Base-by-base conservation (phyloP, 2,797 vertebrate genomes). In the Miichthys miiuy region DNA sequence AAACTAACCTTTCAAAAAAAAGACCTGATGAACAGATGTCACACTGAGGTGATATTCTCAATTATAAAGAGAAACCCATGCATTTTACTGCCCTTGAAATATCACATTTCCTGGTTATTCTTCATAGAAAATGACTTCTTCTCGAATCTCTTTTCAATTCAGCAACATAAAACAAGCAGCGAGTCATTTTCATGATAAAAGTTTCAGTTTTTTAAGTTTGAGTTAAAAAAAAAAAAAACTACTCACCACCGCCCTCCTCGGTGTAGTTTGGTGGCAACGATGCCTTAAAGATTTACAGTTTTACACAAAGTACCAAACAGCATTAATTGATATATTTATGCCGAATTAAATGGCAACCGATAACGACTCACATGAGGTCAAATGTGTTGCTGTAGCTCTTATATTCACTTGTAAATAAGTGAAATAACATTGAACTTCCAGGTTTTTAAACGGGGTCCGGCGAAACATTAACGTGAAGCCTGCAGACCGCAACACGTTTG, bases 361-460 rank as follows among this genome's bases (percentile, higher is more conserved):
- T 0, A 2, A 0, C 0, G 4, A 47, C 16, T 58, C 0, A 25
- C 1, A 10, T 0, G 17, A 18, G 0, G 1, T 16, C 0, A 16
- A n/a, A 27, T 3, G 0, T 12, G 0, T 46, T 0, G 6, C 2
- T 18, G 0, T 48, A 18, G 0, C 9, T 2, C 0, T 5, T 4
- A 13, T 4, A 27, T 0, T 1, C 3, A 3, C 1, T 7, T 11
- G 1, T 0, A 30, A 4, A 41, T 0, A 51, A 14, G 9, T 0
- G 11, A 60, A 25, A 0, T 0, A 0, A 58, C 3, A 6, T 65
- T 46, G 2, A 82, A 80, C 0, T 0, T 0, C 0, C 1, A 0
- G 0, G 3, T 73, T 78, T 80, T 54, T 47, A 47, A 47, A 47
- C 46, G 2, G 16, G 16, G 46, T 47, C 16, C 46, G 46, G 46